These are phyloP conservation scores for Caenorhabditis sp. DNA, from an alignment of 2,888 invertebrate genomes.

Conservation along the genomic window DNA sequence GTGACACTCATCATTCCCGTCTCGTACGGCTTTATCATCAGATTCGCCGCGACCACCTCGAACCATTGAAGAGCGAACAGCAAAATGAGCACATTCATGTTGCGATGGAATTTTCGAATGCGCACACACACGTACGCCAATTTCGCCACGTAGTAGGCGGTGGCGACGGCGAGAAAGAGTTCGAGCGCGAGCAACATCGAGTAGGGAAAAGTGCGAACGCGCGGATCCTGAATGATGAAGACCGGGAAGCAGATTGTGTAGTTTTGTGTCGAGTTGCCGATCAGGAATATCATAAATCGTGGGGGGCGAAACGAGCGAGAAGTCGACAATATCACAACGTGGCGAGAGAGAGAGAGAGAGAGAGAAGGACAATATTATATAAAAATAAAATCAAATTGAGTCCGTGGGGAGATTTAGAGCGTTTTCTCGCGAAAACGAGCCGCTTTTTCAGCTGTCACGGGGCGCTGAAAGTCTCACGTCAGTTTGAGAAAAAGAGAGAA, in stretches of 20 bases:
- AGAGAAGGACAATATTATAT: neutral
- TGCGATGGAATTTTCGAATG: conserved; percentile 20
- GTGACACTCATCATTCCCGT: too few species aligned
- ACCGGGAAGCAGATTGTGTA: conserved; percentile 30
- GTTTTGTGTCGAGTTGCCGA: conserved; percentile 17
- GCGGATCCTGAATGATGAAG: conserved; percentile 19
- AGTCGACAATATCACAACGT: too few species aligned
- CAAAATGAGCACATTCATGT: conserved; percentile 23
- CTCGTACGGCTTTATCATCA: conserved; percentile 32
- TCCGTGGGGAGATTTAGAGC: neutral
- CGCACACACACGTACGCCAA: conserved; percentile 6
- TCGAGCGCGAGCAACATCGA: conserved; percentile 15
- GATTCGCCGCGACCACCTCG: conserved; percentile 15
- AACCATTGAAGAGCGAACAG: conserved; percentile 23
- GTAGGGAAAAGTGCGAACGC: conserved; percentile 16
- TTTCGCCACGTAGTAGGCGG: conserved; percentile 21
- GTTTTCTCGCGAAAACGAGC: too few species aligned
- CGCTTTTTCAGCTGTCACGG: neutral
- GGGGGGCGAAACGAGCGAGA: neutral
- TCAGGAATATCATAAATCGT: conserved; percentile 34
- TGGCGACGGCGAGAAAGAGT: conserved; percentile 1
- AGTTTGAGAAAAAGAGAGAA: neutral
- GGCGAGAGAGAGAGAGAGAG: neutral
- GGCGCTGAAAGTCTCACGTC: neutral
- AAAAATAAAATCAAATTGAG: neutral